phyloP scores from a whole-genome alignment of 2,888 invertebrate genomes.

The Rhynchonema sp. region DNA sequence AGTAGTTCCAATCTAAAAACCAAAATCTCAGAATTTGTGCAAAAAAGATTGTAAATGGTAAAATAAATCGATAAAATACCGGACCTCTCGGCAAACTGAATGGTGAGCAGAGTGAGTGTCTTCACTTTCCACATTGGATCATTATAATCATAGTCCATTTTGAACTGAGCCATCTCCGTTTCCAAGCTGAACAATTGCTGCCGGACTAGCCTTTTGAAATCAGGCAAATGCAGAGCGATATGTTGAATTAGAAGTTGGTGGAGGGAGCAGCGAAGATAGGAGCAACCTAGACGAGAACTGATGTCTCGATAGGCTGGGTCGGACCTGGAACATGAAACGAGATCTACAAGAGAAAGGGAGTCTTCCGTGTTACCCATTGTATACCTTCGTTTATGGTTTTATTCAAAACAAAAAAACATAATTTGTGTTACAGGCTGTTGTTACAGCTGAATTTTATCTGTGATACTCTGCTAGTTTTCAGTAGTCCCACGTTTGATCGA shows the following conservation, averaged over 20 bases:
- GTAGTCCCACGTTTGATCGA: no score
- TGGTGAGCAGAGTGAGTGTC: conserved; percentile 28
- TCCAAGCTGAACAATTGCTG: not conserved
- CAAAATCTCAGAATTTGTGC: no score
- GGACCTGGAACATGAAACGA: not conserved
- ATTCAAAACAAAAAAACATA: no score
- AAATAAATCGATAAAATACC: no score
- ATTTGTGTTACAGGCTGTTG: no score
- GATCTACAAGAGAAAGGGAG: no score
- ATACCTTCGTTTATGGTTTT: no score
- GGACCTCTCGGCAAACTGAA: not conserved
- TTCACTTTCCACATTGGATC: conserved; percentile 31
- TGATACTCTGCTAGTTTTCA: no score
- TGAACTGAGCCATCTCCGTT: not conserved
- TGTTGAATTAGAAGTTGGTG: conserved; percentile 14
- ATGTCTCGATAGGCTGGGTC: conserved; percentile 6
- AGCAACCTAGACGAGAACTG: conserved; percentile 13
- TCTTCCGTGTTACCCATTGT: no score
- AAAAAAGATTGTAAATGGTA: no score
- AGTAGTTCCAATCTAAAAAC: no score
- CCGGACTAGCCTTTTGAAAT: conserved; percentile 12
- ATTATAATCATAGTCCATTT: conserved; percentile 23
- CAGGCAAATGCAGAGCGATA: conserved; percentile 13
- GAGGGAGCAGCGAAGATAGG: conserved; percentile 11
- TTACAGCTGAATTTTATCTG: no score